Evolutionary conservation across 2,888 invertebrate genomes (phyloP).

Genomic region (Thereva nobilitata): DNA sequence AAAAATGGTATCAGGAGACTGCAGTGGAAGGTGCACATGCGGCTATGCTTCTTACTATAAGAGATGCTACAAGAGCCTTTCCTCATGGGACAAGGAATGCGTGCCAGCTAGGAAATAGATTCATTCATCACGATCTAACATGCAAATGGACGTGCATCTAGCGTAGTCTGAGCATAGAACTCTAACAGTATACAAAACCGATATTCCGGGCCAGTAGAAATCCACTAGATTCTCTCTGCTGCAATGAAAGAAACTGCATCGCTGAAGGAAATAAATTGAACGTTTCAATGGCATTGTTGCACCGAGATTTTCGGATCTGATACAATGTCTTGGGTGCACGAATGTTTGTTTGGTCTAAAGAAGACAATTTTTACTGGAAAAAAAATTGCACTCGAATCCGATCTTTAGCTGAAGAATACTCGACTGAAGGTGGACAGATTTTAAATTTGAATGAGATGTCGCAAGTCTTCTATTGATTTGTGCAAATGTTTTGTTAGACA

Average conservation of each 20-base stretch:
- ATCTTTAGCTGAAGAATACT: neutral
- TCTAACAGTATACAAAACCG: neutral
- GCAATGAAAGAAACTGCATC: slow-evolving; percentile 30
- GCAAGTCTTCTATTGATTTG: too few relatives aligned
- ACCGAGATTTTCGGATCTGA: slow-evolving; percentile 29
- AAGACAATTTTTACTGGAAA: slow-evolving; percentile 1
- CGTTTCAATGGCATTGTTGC: slow-evolving; percentile 34
- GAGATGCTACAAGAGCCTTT: slow-evolving; percentile 23
- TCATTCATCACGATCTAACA: slow-evolving; percentile 42
- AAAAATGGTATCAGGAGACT: slow-evolving; percentile 21
- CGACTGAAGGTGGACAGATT: too few relatives aligned
- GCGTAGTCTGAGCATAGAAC: slow-evolving; percentile 19
- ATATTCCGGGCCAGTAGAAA: slow-evolving; percentile 12
- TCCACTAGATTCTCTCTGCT: neutral
- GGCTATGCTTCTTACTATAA: slow-evolving; percentile 2
- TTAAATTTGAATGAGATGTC: too few relatives aligned
- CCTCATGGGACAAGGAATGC: slow-evolving; percentile 40
- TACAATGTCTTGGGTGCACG: slow-evolving; percentile 27
- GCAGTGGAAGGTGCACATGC: slow-evolving; percentile 18
- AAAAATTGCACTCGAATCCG: neutral
- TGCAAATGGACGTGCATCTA: slow-evolving; percentile 42
- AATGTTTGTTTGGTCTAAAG: slow-evolving; percentile 20
- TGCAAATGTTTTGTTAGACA: too few relatives aligned
- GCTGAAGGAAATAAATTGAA: slow-evolving; percentile 33
- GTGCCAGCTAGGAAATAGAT: slow-evolving; percentile 41